Conservation (phyloP, 1,140 invertebrate species). For the Ganaspis sp. region DNA sequence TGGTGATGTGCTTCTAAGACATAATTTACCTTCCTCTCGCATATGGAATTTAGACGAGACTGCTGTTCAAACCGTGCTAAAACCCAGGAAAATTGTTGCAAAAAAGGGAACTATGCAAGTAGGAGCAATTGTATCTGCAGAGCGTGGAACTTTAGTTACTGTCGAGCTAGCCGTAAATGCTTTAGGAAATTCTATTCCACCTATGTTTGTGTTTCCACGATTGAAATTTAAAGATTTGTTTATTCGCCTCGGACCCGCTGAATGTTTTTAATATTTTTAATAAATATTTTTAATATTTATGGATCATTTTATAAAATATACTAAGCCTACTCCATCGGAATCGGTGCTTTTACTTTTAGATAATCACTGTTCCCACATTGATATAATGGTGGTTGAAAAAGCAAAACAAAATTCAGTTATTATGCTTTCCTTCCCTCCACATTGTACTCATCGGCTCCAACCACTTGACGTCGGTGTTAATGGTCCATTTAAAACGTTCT, state of each 20-base stretch:
- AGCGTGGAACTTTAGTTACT: slow-evolving; percentile 68
- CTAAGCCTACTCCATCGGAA: background rate
- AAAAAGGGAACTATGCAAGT: slow-evolving; percentile 68
- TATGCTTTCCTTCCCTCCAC: slow-evolving; percentile 72
- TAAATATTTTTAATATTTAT: background rate
- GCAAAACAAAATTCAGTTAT: slow-evolving; percentile 41
- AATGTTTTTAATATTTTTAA: background rate
- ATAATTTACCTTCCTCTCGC: slow-evolving; percentile 46
- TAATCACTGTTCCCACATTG: background rate
- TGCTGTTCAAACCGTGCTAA: slow-evolving; percentile 67
- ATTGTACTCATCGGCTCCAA: slow-evolving; percentile 63
- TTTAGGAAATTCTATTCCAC: slow-evolving; percentile 64
- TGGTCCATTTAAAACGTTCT: slow-evolving; percentile 71
- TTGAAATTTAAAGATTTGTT: slow-evolving; percentile 45
- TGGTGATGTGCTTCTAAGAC: slow-evolving; percentile 32
- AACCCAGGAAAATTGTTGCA: slow-evolving; percentile 56
- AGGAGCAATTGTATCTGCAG: slow-evolving; percentile 64
- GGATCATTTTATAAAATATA: background rate
- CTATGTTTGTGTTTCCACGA: slow-evolving; percentile 62
- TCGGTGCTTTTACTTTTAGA: slow-evolving; percentile 49
- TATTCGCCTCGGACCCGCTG: background rate
- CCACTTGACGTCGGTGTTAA: slow-evolving; percentile 69
- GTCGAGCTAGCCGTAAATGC: slow-evolving; percentile 60
- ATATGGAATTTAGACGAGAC: slow-evolving; percentile 74
- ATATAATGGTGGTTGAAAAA: background rate